Percentiles rank a stretch among this genome's conserved stretches.
phyloP scores from a whole-genome alignment of 2,113 vertebrate species.

The Rostratula benghalensis region DNA sequence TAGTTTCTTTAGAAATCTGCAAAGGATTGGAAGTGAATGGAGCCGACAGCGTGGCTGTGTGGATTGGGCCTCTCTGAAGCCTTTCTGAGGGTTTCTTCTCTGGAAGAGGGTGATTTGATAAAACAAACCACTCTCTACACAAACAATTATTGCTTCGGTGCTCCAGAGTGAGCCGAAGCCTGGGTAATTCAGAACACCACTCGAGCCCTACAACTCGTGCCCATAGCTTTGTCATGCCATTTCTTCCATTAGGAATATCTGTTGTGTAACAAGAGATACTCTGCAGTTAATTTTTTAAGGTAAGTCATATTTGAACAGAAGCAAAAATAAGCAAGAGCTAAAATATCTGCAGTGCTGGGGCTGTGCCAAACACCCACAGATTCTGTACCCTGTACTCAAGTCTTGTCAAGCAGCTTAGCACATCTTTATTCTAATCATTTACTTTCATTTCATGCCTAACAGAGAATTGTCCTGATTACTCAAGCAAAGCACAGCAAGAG shows the following conservation, averaged over 20 bases:
- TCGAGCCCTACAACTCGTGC: neutral
- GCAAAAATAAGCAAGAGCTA: constrained; percentile 66
- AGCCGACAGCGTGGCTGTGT: neutral
- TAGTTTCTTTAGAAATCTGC: neutral
- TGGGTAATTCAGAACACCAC: neutral
- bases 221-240: neutral
- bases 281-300: constrained; percentile 24
- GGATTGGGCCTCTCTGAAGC: neutral
- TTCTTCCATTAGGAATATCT: neutral
- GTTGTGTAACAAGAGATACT: constrained; percentile 45
- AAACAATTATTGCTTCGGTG: neutral
- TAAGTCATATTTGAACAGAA: constrained; percentile 53
- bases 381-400: constrained; percentile 45
- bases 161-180: neutral
- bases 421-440: constrained; percentile 63
- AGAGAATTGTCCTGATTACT: constrained; percentile 51
- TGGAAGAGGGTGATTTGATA: neutral
- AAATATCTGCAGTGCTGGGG: constrained; percentile 67
- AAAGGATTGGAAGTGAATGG: neutral
- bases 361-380: constrained; percentile 67
- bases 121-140: neutral
- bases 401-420: constrained; percentile 61
- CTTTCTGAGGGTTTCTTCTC: neutral
- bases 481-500: constrained; percentile 29
- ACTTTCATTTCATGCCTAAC: constrained; percentile 40